Evolutionary conservation across 1,140 invertebrate genomes (phyloP).

Genomic region (Trachymyrmex septentrionalis): DNA sequence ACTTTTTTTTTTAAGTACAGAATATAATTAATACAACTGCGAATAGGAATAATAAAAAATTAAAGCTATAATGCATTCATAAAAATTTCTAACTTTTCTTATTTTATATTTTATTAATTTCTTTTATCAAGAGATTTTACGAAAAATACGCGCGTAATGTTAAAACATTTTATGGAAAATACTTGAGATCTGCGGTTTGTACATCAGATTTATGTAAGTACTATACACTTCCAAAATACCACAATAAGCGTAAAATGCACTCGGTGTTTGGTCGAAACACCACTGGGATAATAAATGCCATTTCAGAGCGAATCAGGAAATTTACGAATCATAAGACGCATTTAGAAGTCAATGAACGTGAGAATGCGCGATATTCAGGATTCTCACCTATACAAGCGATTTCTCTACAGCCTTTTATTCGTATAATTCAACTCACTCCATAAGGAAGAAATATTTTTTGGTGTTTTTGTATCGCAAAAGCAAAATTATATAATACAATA

Average conservation of each 20-base stretch:
- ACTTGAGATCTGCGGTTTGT: not conserved
- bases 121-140: not conserved
- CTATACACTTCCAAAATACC: not conserved
- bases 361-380: constrained; percentile 19
- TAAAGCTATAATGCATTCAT: not conserved
- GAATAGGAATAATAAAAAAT: not conserved
- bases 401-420: not conserved
- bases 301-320: constrained; percentile 57
- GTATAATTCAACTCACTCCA: not conserved
- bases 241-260: constrained; percentile 15
- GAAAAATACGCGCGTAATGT: not conserved
- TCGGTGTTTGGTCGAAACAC: constrained; percentile 20
- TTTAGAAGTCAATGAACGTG: constrained; percentile 57
- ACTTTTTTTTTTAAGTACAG: not conserved
- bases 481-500: not conserved
- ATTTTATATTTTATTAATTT: not conserved
- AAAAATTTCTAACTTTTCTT: not conserved
- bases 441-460: not conserved
- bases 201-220: not conserved
- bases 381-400: constrained; percentile 14
- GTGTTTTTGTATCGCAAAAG: not conserved
- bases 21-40: not conserved
- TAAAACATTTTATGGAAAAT: constrained; percentile 3
- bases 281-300: constrained; percentile 36
- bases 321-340: constrained; percentile 49